Evolutionary conservation across 2,113 vertebrate genomes (phyloP), one percentile per base, ranked within the genome.

Genomic region (Rhea pennata): DNA sequence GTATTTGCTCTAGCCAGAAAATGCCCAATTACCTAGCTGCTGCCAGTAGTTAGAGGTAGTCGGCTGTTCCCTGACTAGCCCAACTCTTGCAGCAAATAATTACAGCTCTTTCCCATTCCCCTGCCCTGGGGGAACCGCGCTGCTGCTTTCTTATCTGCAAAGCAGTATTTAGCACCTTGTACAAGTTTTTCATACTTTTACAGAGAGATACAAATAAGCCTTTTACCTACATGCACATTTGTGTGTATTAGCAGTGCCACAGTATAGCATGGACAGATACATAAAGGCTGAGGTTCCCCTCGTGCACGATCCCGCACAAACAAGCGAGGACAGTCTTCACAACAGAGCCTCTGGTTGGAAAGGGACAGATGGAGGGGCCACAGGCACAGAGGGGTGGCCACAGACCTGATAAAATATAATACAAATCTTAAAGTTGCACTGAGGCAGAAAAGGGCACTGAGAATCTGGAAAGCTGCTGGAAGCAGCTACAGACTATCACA

Each of bases 41-140:
- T 92, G 70, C 65, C 66, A 61, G 73, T 39, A 91, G 22, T 11
- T 78, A 36, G 31, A 84, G 46, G 66, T 21, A 74, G 54, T 73
- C 31, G 33, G 54, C 46, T 84, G 69, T 29, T 84, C 77, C 46
- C 51, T 51, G 31, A 48, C 61, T 29, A 78, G 56, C 84, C n/a
- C 56, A 78, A 85, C n/a, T 91, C 73, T 61, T 87, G 56, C 61
- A 86, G 88, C 42, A 87, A 89, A 58, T 94, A 92, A 89, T 84
- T 84, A 87, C 84, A 93, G 81, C 24, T 93, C 86, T 73, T 89
- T 29, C 74, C n/a, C 87, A 36, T 78, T 81, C 48, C 90, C 56
- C 44, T 82, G 53, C 66, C 94, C 81, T 12, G 53, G 15, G 36
- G 81, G 36, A 23, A 26, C 29, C 58, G 23, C 9, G 36, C 51